phyloP scores from a whole-genome alignment of 2,113 vertebrate species.

The Empidonax alnorum region DNA sequence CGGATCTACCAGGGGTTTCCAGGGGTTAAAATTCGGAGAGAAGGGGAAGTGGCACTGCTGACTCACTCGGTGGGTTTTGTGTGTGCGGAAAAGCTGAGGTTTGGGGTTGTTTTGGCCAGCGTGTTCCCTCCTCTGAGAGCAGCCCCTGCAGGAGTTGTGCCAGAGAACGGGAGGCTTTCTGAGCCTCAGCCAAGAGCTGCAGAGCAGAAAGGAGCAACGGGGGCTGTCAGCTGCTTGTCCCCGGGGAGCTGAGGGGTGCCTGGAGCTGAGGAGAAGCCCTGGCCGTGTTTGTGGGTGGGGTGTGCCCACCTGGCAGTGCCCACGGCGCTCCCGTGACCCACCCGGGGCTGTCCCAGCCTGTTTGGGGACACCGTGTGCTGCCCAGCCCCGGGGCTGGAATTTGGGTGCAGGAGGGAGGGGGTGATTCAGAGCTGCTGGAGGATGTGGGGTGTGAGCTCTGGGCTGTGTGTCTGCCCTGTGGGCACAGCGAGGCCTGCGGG shows the following conservation, averaged over 20 bases:
- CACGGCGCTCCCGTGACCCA: rapidly evolving
- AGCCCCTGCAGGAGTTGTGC: not conserved
- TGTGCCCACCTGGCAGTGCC: not conserved
- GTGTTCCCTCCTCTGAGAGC: not conserved
- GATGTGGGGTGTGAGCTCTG: not conserved
- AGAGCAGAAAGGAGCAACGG: not conserved
- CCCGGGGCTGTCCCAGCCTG: not conserved
- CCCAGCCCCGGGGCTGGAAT: not conserved
- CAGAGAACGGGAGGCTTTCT: not conserved
- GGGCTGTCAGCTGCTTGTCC: not conserved
- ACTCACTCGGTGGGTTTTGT: not conserved
- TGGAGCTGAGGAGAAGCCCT: not conserved
- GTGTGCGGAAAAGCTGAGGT: not conserved
- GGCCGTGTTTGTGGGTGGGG: not conserved
- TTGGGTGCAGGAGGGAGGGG: not conserved
- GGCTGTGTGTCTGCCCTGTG: not conserved
- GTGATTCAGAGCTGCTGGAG: rapidly evolving
- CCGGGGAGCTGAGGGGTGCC: not conserved
- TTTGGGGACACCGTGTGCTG: not conserved
- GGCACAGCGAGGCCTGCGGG: not conserved
- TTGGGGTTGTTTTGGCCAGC: not conserved
- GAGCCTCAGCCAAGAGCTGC: rapidly evolving
- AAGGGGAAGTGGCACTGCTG: not conserved
- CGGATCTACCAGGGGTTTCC: rapidly evolving
- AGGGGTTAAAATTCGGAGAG: not conserved